Conservation (phyloP, 1,140 invertebrate genomes). For the Panonychus citri region DNA sequence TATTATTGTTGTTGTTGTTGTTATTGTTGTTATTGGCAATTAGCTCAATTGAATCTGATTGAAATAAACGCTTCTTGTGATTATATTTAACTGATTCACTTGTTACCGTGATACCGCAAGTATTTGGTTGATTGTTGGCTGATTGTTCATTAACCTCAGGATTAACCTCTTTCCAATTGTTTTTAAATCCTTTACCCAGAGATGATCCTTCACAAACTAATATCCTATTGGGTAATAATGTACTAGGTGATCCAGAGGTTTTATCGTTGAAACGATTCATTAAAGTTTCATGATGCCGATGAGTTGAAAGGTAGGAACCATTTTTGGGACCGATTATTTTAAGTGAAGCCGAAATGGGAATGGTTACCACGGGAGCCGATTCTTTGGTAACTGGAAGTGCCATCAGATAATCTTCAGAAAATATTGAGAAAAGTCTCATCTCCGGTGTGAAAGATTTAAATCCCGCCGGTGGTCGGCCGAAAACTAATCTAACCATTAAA, state of each 20-base stretch:
- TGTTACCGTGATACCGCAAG: too few species aligned
- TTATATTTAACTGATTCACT: too few species aligned
- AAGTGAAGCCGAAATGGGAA: slow-evolving; percentile 58
- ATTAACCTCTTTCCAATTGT: background rate
- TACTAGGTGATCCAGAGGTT: slow-evolving; percentile 29
- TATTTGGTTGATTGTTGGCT: too few species aligned
- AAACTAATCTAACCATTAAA: slow-evolving; percentile 63
- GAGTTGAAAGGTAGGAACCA: slow-evolving; percentile 47
- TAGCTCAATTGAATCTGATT: background rate
- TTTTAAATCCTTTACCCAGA: slow-evolving; percentile 18
- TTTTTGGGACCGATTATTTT: slow-evolving; percentile 63
- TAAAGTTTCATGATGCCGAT: slow-evolving; percentile 52
- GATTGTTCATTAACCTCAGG: too few species aligned
- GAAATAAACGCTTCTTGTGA: too few species aligned
- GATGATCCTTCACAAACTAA: slow-evolving; percentile 24
- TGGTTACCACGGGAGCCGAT: slow-evolving; percentile 32
- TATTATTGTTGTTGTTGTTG: background rate
- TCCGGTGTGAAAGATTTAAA: slow-evolving; percentile 45
- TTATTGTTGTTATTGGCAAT: background rate
- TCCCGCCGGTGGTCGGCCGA: slow-evolving; percentile 53
- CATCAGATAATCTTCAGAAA: slow-evolving; percentile 55
- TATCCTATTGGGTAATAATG: slow-evolving; percentile 59
- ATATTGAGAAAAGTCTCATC: slow-evolving; percentile 52
- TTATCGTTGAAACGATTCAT: slow-evolving; percentile 47
- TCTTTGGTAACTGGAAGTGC: slow-evolving; percentile 41